A percentile compares a stretch with the other conserved stretches of the same genome.
Evolutionary conservation across 2,888 invertebrate genomes (phyloP).

Genomic region (Drosophila aldrichi): DNA sequence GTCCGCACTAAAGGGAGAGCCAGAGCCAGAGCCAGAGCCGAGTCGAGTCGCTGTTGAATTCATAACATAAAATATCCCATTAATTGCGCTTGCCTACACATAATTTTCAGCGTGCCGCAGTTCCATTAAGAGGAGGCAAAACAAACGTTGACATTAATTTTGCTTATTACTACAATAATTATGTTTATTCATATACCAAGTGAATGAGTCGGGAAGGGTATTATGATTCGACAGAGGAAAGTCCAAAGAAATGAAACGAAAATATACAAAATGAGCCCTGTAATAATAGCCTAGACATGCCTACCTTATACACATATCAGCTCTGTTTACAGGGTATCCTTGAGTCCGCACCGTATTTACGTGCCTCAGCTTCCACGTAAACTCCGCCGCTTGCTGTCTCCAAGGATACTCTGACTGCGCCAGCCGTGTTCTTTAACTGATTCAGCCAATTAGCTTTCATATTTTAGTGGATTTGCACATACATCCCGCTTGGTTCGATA

Average conservation of each 20-base stretch:
- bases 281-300: too few species aligned
- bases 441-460: conserved; percentile 51
- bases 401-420: not conserved
- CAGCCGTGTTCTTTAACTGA: conserved; percentile 49
- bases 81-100: conserved; percentile 33
- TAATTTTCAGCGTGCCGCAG: conserved; percentile 9
- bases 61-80: conserved; percentile 26
- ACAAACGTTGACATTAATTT: conserved; percentile 37
- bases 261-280: too few species aligned
- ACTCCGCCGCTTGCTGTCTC: not conserved
- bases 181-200: conserved; percentile 18
- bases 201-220: not conserved
- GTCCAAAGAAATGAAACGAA: too few species aligned
- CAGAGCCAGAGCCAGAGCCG: not conserved
- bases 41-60: not conserved
- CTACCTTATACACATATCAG: not conserved
- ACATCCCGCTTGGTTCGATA: not conserved
- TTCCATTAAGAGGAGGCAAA: conserved; percentile 13
- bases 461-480: conserved; percentile 85
- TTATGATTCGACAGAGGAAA: too few species aligned
- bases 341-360: not conserved
- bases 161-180: conserved; percentile 29
- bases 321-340: not conserved
- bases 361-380: conserved; percentile 1
- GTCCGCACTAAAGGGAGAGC: not conserved